phyloP scores from a whole-genome alignment of 2,113 vertebrate genomes.

The Daboia siamensis region DNA sequence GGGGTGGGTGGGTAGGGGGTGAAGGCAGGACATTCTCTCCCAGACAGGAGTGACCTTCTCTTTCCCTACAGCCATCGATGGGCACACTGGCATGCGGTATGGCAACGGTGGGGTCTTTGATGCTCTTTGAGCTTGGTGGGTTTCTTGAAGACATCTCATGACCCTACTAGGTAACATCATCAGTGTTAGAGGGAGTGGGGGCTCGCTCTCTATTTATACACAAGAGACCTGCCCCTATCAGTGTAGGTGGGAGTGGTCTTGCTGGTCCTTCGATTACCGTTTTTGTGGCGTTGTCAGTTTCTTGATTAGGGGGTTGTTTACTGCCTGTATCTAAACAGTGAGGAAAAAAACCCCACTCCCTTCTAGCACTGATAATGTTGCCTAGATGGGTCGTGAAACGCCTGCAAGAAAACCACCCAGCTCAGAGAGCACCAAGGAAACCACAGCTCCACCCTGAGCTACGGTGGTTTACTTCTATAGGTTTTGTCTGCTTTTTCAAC shows the following conservation, averaged over 20 bases:
- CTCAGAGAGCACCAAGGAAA: no score
- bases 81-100: not conserved
- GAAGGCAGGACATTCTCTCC: not conserved
- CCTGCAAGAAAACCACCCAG: no score
- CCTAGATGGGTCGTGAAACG: no score
- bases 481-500: no score
- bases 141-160: not conserved
- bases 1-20: accelerated
- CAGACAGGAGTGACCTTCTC: no score
- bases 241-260: not conserved
- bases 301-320: not conserved
- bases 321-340: not conserved
- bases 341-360: not conserved
- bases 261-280: not conserved
- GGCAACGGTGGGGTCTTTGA: not conserved
- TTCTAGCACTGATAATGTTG: no score
- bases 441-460: no score
- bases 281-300: not conserved
- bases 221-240: not conserved
- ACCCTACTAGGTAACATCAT: not conserved
- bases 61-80: no score
- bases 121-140: not conserved
- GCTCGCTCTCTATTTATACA: not conserved
- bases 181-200: no score
- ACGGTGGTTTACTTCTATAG: not conserved